Base-by-base conservation (phyloP, 2,888 invertebrate species). In the Hesperia comma region DNA sequence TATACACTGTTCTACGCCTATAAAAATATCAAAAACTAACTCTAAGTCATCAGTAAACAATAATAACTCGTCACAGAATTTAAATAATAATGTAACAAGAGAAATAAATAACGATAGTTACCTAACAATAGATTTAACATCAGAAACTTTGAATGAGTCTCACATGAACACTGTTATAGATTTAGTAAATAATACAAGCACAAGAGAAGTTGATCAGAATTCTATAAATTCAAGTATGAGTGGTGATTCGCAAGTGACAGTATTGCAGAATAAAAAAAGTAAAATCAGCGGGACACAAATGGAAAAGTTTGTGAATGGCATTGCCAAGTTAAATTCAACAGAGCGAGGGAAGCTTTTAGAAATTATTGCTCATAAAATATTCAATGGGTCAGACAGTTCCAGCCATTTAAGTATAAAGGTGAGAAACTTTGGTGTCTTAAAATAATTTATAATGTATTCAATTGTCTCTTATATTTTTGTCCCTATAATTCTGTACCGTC, bases 91-190 rank as follows among this genome's bases (percentile, higher is more conserved):
- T 70, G 69, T 79, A 67, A 88, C 88, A 0, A 85, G 75, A 74
- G 75, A 84, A 66, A 86, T 88, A 4, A 86, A 89, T 55, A 72
- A 21, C 6, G 83, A 85, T 66, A 85, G 88, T 0, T 90, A 77
- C 70, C 64, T 87, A 61, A 92, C 92, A 0, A 88, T 92, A 72
- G 92, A 92, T 74, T 78, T 92, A 61, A 91, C 92, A 0, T 71
- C 61, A 1, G 79, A 79, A 12, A 75, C 72, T 53, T 41, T 71
- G 37, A 43, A 43, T 19, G 68, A 69, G 12, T 46, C 60, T 2
- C 41, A 66, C n/a, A 58, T 68, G 0, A 74, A 77, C 61, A 79
- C 81, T 5, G 77, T 85, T 0, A 83, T 84, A 61, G 86, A 90
- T 72, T 69, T 90, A 68, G 85, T 77, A 0, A 81, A 79, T 63